Evolutionary conservation across 2,797 vertebrate genomes (phyloP).

Genomic region (Etheostoma perlongum): DNA sequence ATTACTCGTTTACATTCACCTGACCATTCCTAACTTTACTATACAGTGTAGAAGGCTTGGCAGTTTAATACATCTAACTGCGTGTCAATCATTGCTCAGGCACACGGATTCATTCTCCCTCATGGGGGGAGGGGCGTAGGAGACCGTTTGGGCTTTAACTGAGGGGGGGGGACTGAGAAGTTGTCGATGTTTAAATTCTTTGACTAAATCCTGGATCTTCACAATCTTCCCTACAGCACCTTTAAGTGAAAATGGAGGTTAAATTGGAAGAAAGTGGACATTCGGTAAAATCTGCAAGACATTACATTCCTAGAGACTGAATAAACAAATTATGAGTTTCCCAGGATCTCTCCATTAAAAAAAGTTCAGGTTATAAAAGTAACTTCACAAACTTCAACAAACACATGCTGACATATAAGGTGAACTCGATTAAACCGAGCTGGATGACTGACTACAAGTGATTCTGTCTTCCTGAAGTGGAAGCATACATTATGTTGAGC

Average conservation of each 20-base stretch:
- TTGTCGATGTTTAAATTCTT: too few species aligned
- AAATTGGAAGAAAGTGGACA: conserved; percentile 22
- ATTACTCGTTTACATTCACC: background rate
- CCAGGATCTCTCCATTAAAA: background rate
- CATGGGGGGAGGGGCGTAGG: too few species aligned
- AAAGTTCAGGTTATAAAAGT: conserved; percentile 25
- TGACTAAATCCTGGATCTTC: too few species aligned
- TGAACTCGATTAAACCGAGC: conserved; percentile 41
- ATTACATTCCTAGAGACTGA: background rate
- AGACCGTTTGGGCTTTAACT: too few species aligned
- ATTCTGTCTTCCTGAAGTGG: conserved; percentile 16
- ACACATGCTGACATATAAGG: conserved; percentile 35
- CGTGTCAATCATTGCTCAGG: too few species aligned
- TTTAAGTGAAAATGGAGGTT: conserved; percentile 11
- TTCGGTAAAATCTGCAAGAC: background rate
- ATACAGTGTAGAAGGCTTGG: background rate
- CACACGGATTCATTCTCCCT: too few species aligned
- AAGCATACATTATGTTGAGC: conserved; percentile 39
- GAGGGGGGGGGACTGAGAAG: too few species aligned
- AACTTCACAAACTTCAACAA: conserved; percentile 11
- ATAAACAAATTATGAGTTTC: background rate
- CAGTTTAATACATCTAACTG: background rate
- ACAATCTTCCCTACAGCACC: background rate
- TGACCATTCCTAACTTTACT: background rate
- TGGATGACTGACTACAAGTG: conserved; percentile 1